A percentile compares a stretch with the other conserved stretches of the same genome.
These are phyloP conservation scores for Forbesichthys agassizii DNA, from an alignment of 2,113 vertebrate genomes.

Conservation along the genomic window DNA sequence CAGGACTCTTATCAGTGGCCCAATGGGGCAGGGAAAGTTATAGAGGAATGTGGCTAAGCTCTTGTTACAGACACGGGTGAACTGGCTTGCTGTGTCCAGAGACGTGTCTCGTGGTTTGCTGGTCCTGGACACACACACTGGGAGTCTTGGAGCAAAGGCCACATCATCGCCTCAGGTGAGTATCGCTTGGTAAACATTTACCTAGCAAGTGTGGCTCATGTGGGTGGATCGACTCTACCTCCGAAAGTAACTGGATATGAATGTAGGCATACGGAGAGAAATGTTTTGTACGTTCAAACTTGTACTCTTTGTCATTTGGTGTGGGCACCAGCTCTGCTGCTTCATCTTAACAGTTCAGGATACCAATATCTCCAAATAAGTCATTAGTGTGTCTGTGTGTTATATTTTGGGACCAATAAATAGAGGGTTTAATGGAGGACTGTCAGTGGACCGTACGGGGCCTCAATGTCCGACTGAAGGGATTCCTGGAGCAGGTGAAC, in stretches of 20 bases:
- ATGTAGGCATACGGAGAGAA: not conserved
- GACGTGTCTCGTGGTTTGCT: not conserved
- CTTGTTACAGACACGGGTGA: constrained; percentile 26
- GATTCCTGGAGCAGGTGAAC: constrained; percentile 73
- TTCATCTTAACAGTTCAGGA: constrained; percentile 23
- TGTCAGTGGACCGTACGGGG: constrained; percentile 57
- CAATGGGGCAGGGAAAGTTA: constrained; percentile 22
- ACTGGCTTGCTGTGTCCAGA: constrained; percentile 37
- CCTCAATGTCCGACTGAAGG: constrained; percentile 66
- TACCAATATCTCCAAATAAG: constrained; percentile 3
- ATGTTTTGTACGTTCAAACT: not conserved
- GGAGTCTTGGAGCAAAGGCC: constrained; percentile 15
- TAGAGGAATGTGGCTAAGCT: constrained; percentile 58
- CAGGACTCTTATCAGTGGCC: constrained; percentile 15
- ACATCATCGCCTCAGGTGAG: constrained; percentile 48
- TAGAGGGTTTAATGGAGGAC: constrained; percentile 59
- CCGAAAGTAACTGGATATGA: constrained; percentile 19
- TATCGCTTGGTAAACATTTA: constrained; percentile 72
- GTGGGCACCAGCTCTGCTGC: not conserved
- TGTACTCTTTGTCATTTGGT: not conserved
- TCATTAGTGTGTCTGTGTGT: not conserved
- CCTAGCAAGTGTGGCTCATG: constrained; percentile 37
- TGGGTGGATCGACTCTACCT: constrained; percentile 30
- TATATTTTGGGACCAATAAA: not conserved
- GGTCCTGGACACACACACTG: not conserved